These are phyloP conservation scores for Pandemis corylana DNA, from an alignment of 2,888 invertebrate genomes.

Conservation along the genomic window DNA sequence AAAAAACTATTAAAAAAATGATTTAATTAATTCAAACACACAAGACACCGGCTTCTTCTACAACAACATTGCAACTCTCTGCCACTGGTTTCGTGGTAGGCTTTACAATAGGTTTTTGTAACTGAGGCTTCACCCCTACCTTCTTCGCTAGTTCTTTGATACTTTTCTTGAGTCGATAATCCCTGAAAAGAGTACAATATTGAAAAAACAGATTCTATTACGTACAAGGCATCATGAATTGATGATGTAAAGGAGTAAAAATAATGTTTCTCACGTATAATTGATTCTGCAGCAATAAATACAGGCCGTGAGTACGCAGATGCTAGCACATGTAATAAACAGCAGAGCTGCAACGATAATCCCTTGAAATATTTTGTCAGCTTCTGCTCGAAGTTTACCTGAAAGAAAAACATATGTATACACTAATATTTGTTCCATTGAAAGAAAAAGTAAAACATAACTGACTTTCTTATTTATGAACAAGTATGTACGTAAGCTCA, in stretches of 20 bases:
- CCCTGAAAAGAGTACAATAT: slow-evolving; percentile 56
- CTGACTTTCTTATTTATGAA: neutral
- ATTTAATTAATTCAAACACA: slow-evolving; percentile 54
- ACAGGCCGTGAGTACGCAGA: slow-evolving; percentile 63
- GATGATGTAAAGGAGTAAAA: slow-evolving; percentile 7
- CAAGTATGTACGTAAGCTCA: slow-evolving; percentile 14
- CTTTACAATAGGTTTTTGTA: slow-evolving; percentile 50
- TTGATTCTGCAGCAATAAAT: slow-evolving; percentile 70
- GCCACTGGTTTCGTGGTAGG: slow-evolving; percentile 48
- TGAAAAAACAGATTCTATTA: too few species aligned
- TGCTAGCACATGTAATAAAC: slow-evolving; percentile 60
- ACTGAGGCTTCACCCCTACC: slow-evolving; percentile 57
- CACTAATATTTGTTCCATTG: neutral
- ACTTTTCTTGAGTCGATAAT: slow-evolving; percentile 59
- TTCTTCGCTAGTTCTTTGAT: slow-evolving; percentile 63
- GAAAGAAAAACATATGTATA: slow-evolving; percentile 48
- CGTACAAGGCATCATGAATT: neutral
- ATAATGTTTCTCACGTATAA: slow-evolving; percentile 59
- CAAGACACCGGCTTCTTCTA: slow-evolving; percentile 66
- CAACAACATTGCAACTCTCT: slow-evolving; percentile 68
- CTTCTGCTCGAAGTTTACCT: slow-evolving; percentile 63
- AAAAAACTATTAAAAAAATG: neutral
- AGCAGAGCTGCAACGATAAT: slow-evolving; percentile 63
- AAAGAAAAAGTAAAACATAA: too few species aligned
- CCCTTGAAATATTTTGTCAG: slow-evolving; percentile 62